These are phyloP conservation scores for Pantherophis guttatus DNA, from an alignment of 2,113 vertebrate genomes.

Conservation along the genomic window DNA sequence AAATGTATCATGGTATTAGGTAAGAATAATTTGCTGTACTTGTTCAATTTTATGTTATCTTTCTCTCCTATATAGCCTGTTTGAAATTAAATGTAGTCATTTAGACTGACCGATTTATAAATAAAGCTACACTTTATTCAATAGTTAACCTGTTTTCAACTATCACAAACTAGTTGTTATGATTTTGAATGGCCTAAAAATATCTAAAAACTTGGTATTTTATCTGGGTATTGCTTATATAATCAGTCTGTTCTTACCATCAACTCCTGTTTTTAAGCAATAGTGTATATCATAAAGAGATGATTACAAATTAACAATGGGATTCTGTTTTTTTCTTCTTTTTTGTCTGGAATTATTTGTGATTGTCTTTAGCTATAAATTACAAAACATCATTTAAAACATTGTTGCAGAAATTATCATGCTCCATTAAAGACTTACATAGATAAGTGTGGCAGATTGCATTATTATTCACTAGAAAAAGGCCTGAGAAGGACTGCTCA, in stretches of 20 bases:
- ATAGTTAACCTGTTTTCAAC: background rate
- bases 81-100: constrained; percentile 34
- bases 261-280: background rate
- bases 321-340: background rate
- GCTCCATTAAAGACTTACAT: background rate
- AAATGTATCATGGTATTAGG: constrained; percentile 53
- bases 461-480: background rate
- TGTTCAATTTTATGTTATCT: constrained; percentile 13
- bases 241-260: background rate
- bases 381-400: background rate
- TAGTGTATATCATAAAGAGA: background rate
- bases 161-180: background rate
- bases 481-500: background rate
- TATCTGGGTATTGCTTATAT: background rate
- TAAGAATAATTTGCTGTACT: constrained; percentile 48
- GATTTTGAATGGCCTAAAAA: background rate
- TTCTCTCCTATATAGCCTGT: constrained; percentile 24
- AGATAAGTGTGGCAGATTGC: background rate
- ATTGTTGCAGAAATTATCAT: background rate
- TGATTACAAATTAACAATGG: background rate
- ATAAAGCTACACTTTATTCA: background rate
- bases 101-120: constrained; percentile 14
- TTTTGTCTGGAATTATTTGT: background rate
- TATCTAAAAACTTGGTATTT: background rate
- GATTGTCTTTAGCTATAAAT: background rate